Percentiles rank a stretch among this genome's conserved stretches.
Conservation (phyloP, 2,888 invertebrate genomes). For the Mystacides longicornis region DNA sequence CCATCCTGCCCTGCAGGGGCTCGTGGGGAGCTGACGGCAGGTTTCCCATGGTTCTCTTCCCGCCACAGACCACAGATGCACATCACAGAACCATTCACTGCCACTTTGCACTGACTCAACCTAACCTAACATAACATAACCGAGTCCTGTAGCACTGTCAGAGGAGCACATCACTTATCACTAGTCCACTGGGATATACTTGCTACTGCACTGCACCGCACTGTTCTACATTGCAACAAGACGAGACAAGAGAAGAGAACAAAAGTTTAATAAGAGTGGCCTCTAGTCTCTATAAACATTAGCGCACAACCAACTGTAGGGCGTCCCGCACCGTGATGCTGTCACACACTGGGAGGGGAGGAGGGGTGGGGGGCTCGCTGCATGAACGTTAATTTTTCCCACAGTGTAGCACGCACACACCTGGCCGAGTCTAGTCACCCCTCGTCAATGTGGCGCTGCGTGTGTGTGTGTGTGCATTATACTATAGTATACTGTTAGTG, state of each 20-base stretch:
- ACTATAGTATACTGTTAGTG: not conserved
- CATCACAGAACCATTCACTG: not conserved
- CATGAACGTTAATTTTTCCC: constrained; percentile 55
- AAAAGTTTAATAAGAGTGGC: too few species aligned
- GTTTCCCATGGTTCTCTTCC: constrained; percentile 59
- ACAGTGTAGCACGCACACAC: constrained; percentile 32
- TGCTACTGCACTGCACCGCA: not conserved
- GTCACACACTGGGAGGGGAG: constrained; percentile 26
- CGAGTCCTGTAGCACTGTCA: not conserved
- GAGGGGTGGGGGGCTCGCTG: constrained; percentile 44
- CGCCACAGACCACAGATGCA: not conserved
- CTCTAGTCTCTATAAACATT: too few species aligned
- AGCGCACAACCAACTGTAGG: not conserved
- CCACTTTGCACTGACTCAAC: constrained; percentile 4
- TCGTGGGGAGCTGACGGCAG: constrained; percentile 77
- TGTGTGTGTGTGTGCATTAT: constrained; percentile 1
- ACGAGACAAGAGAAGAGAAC: too few species aligned
- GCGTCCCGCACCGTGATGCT: not conserved
- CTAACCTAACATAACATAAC: not conserved
- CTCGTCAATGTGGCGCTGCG: not conserved
- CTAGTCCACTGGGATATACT: not conserved
- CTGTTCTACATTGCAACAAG: not conserved
- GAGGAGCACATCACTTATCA: not conserved
- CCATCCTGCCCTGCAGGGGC: constrained; percentile 62
- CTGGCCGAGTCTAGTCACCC: not conserved